Base-by-base conservation (phyloP, 2,797 vertebrate genomes). In the Halcyon smyrnensis region DNA sequence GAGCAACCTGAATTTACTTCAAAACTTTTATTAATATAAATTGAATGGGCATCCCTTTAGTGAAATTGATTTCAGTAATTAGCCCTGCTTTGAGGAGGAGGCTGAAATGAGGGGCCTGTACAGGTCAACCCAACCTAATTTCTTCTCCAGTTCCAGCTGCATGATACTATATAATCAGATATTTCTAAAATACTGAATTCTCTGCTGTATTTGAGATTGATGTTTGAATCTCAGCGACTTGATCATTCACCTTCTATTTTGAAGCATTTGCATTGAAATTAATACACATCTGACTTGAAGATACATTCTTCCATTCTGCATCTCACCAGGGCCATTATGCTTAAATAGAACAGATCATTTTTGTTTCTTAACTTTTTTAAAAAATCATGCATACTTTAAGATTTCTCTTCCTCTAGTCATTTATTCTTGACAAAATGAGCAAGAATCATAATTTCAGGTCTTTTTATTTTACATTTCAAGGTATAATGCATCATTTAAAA, bases 401-500 rank as follows among this genome's bases (percentile, higher is more conserved):
- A 62, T 54, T 94, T 88, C 50, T 85, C 23, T 51, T 75, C 21
- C 57, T 67, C 41, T 75, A 15, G 60, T 48, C 67, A 80, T 88
- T 77, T 79, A 53, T 87, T 92, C 32, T 68, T 39, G 25, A 76
- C 46, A 24, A 73, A 96, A 83, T 63, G 67, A 94, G 43, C 24
- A 92, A 77, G 89, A 94, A 87, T 87, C 77, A 87, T 87, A 87
- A 74, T 85, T 97, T 91, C 14, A 32, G 50, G 62, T 69, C 65
- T 41, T 86, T 63, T 93, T 85, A 89, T 92, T 96, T 97, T 88
- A 87, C 77, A 95, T 81, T 90, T 93, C 88, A 69, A 90, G 71
- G 62, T 91, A 85, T 60, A 89, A 87, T 94, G 94, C 83, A 90
- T 96, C 74, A 96, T 93, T 97, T 96, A 84, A 83, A 97, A 92